Evolutionary conservation across 2,797 vertebrate species (phyloP).

Genomic region (Pseudocheirus occidentalis): DNA sequence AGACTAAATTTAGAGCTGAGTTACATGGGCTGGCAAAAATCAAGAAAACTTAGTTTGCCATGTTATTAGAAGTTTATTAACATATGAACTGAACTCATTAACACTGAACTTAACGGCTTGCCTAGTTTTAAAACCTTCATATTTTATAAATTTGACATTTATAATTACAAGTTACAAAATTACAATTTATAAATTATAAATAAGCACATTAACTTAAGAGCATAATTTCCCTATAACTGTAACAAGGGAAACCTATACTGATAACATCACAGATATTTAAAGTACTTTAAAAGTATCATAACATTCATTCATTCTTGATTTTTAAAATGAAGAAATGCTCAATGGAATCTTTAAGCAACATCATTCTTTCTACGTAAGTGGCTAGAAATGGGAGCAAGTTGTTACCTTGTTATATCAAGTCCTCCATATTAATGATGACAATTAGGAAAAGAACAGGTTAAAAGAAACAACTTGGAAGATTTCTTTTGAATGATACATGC

Average conservation of each 20-base stretch:
- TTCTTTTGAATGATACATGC: slow-evolving; percentile 50
- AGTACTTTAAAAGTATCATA: slow-evolving; percentile 31
- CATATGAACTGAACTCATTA: no score
- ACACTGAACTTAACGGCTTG: neutral
- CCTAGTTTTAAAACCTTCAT: neutral
- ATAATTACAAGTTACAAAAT: no score
- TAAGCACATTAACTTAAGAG: neutral
- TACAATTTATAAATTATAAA: neutral
- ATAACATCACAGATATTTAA: neutral
- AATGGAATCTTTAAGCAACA: slow-evolving; percentile 15
- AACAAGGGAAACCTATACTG: neutral
- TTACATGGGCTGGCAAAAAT: slow-evolving; percentile 15
- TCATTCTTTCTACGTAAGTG: slow-evolving; percentile 31
- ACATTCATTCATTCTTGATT: slow-evolving; percentile 29
- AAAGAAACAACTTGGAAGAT: slow-evolving; percentile 18
- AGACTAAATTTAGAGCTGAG: neutral
- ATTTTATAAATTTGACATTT: neutral
- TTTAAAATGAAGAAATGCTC: slow-evolving; percentile 56
- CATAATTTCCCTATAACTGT: neutral
- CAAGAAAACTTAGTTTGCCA: slow-evolving; percentile 5
- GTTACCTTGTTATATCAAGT: slow-evolving; percentile 34
- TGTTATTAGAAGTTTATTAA: slow-evolving; percentile 17
- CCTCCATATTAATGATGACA: slow-evolving; percentile 6
- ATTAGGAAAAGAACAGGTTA: slow-evolving; percentile 8
- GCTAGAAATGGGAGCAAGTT: slow-evolving; percentile 38